These are phyloP conservation scores for Octopus sinensis DNA, from an alignment of 1,140 invertebrate genomes.

Conservation along the genomic window DNA sequence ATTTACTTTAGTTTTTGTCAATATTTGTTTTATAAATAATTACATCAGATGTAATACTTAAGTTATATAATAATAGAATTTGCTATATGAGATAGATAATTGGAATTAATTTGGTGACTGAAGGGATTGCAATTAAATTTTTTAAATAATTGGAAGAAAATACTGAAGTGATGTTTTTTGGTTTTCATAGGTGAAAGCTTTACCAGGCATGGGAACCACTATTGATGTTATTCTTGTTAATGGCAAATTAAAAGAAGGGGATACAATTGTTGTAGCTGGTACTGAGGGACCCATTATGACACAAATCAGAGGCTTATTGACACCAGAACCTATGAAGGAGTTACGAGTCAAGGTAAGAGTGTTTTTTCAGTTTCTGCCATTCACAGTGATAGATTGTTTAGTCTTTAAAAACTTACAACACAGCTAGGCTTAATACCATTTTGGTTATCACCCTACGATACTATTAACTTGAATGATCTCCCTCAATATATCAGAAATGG, in stretches of 20 bases:
- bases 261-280: constrained; percentile 91
- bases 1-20: too few species aligned
- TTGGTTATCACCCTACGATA: too few species aligned
- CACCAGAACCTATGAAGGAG: constrained; percentile 97
- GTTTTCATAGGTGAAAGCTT: constrained; percentile 78
- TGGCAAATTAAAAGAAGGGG: constrained; percentile 85
- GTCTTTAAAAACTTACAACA: too few species aligned
- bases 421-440: too few species aligned
- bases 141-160: background rate
- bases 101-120: background rate
- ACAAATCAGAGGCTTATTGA: constrained; percentile 91
- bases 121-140: background rate
- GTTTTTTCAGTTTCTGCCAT: background rate
- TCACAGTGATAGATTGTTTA: too few species aligned
- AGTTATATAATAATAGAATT: too few species aligned
- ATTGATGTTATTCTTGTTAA: constrained; percentile 99
- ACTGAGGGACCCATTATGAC: constrained; percentile 98
- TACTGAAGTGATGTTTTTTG: background rate
- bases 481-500: too few species aligned
- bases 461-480: too few species aligned
- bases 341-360: constrained; percentile 84
- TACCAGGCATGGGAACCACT: constrained; percentile 95
- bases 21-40: too few species aligned
- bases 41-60: too few species aligned
- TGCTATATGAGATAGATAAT: too few species aligned